Percentiles rank a stretch among this genome's conserved stretches.
These are phyloP conservation scores for Halotydeus destructor DNA, from an alignment of 1,140 invertebrate genomes.

Conservation along the genomic window DNA sequence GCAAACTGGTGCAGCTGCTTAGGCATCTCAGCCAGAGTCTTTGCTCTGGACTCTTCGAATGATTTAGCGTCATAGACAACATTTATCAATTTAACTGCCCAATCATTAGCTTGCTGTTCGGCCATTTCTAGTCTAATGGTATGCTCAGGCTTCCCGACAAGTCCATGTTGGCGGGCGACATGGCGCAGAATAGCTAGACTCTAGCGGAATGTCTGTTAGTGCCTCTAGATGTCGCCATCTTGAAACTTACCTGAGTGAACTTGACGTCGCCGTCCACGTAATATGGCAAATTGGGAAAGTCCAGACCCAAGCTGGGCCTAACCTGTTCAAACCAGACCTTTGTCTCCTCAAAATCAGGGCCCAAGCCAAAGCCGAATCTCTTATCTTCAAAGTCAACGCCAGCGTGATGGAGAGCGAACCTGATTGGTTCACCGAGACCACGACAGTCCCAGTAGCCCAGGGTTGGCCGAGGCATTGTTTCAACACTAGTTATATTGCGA, in stretches of 20 bases:
- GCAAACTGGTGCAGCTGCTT: conserved; percentile 22
- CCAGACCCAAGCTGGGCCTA: conserved; percentile 21
- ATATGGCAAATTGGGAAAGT: conserved; percentile 23
- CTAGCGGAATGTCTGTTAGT: no score
- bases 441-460: conserved; percentile 15
- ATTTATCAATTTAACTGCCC: conserved; percentile 23
- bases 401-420: conserved; percentile 12
- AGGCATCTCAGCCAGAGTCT: conserved; percentile 19
- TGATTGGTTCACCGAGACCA: conserved; percentile 15
- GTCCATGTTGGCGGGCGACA: conserved; percentile 23
- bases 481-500: no score
- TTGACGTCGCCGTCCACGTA: conserved; percentile 19
- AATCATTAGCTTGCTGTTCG: conserved; percentile 27
- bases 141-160: conserved; percentile 24
- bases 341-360: conserved; percentile 17
- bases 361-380: conserved; percentile 15
- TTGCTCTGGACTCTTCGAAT: conserved; percentile 11
- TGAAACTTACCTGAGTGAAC: conserved; percentile 18
- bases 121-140: conserved; percentile 26
- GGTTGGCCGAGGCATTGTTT: no score
- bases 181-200: conserved; percentile 31
- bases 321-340: no score
- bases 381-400: conserved; percentile 14
- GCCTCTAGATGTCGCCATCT: background rate
- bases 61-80: conserved; percentile 11